These are phyloP conservation scores for Hipposideros larvatus DNA, from an alignment of 2,797 vertebrate species.

Conservation along the genomic window DNA sequence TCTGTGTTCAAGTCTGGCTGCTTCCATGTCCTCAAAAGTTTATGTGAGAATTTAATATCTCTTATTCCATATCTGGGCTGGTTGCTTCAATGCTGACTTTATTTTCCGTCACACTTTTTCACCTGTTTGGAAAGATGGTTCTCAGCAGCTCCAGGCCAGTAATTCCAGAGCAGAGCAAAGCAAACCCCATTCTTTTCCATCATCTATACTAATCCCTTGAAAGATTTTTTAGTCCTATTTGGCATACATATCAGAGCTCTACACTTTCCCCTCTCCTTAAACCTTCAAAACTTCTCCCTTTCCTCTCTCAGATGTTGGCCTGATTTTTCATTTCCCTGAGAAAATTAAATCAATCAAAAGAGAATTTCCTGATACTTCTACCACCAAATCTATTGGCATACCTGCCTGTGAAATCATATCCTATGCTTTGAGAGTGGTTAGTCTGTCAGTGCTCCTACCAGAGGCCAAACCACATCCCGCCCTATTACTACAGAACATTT, in stretches of 20 bases:
- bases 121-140: neutral
- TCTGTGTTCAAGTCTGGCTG: neutral
- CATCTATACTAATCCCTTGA: neutral
- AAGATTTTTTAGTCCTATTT: neutral
- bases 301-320: neutral
- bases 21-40: neutral
- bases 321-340: neutral
- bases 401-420: neutral
- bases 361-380: neutral
- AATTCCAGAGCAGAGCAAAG: neutral
- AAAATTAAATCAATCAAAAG: constrained; percentile 23
- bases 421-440: neutral
- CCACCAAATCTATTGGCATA: neutral
- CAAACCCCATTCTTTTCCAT: neutral
- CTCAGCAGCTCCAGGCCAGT: neutral
- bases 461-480: neutral
- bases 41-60: neutral
- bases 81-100: neutral
- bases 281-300: neutral
- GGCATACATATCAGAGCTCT: neutral
- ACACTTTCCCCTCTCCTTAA: neutral
- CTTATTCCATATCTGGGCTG: neutral
- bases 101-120: constrained; percentile 3
- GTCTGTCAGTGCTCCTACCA: neutral
- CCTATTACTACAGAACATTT: neutral